Evolutionary conservation across 1,140 invertebrate species (phyloP).

Genomic region (Monomorium pharaonis): DNA sequence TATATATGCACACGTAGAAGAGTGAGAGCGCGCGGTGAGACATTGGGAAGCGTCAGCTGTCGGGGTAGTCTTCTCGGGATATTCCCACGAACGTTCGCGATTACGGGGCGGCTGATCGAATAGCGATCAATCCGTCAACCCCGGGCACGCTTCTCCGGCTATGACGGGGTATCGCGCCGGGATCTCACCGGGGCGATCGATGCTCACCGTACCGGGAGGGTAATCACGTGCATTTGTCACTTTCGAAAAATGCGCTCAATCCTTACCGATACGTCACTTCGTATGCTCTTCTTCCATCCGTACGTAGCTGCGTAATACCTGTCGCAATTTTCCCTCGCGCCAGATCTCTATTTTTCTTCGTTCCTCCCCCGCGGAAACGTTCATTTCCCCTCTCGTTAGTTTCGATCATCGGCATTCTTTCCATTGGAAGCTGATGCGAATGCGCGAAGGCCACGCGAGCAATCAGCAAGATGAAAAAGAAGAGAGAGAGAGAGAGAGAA

Average conservation of each 20-base stretch:
- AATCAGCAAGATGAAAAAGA: constrained; percentile 28
- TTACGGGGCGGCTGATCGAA: constrained; percentile 33
- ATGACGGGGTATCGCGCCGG: constrained; percentile 17
- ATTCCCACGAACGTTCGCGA: constrained; percentile 36
- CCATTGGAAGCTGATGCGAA: constrained; percentile 30
- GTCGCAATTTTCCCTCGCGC: constrained; percentile 53
- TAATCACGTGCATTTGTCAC: constrained; percentile 78
- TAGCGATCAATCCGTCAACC: constrained; percentile 53
- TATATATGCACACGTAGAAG: not conserved
- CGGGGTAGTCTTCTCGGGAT: constrained; percentile 8
- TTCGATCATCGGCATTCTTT: constrained; percentile 15
- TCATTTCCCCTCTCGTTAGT: constrained; percentile 22
- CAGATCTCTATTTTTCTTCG: constrained; percentile 29
- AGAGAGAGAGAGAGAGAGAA: constrained; percentile 5
- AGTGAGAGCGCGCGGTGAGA: not conserved
- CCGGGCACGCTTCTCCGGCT: constrained; percentile 23
- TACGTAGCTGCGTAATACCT: constrained; percentile 69
- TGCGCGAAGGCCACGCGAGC: constrained; percentile 55
- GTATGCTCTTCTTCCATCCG: constrained; percentile 61
- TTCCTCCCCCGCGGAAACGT: not conserved
- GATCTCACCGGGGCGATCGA: constrained; percentile 67
- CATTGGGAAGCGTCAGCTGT: constrained; percentile 25
- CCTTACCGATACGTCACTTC: constrained; percentile 74
- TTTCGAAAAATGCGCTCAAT: constrained; percentile 72
- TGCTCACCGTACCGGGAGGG: constrained; percentile 59